Evolutionary conservation across 2,888 invertebrate genomes (phyloP).

Genomic region (Ephialtes manifestator): DNA sequence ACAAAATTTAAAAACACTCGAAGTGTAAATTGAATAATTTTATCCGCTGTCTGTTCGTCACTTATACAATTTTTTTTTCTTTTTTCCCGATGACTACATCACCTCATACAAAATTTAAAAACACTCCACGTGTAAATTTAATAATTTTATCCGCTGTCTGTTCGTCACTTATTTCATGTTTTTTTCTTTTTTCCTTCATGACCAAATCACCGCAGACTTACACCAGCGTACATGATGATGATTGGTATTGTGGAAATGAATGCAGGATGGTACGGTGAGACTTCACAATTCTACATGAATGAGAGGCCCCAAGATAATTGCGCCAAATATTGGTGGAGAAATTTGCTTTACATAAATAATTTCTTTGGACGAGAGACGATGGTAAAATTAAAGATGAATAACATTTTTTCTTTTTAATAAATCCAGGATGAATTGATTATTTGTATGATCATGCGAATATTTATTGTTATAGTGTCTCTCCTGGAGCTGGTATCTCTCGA

Average conservation of each 20-base stretch:
- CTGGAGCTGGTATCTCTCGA: slow-evolving; percentile 87
- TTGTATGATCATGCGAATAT: not conserved
- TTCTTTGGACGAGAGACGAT: slow-evolving; percentile 84
- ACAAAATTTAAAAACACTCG: too few relatives aligned
- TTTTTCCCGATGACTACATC: too few relatives aligned
- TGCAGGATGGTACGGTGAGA: slow-evolving; percentile 83
- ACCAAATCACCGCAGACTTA: slow-evolving; percentile 81
- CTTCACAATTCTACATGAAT: slow-evolving; percentile 82
- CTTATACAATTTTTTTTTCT: too few relatives aligned
- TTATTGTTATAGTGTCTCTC: slow-evolving; percentile 84
- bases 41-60: too few relatives aligned
- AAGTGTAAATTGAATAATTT: too few relatives aligned
- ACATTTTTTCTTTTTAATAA: not conserved
- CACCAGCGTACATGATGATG: slow-evolving; percentile 86
- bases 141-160: too few relatives aligned
- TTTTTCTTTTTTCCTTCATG: too few relatives aligned
- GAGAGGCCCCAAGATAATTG: slow-evolving; percentile 85
- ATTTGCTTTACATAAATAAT: slow-evolving; percentile 87
- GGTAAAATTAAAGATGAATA: slow-evolving; percentile 77
- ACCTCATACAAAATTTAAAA: too few relatives aligned
- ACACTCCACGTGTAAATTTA: too few relatives aligned
- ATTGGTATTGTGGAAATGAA: slow-evolving; percentile 85
- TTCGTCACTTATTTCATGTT: too few relatives aligned
- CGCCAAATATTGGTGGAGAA: slow-evolving; percentile 87
- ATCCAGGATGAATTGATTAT: not conserved